Evolutionary conservation across 2,113 vertebrate genomes (phyloP), one percentile per base, ranked within the genome.

Genomic region (Pygoscelis adeliae): DNA sequence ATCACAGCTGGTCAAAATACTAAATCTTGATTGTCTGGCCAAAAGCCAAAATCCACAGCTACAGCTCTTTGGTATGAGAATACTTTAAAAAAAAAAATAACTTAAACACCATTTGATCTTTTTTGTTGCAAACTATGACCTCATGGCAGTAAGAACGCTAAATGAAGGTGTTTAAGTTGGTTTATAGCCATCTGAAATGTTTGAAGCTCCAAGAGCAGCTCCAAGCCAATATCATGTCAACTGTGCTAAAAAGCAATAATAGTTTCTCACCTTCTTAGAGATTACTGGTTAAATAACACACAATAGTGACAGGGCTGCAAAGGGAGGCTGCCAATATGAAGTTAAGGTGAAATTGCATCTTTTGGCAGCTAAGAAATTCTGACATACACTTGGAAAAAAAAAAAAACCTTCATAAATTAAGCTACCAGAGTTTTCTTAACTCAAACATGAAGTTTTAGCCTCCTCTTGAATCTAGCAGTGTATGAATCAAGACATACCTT

Each of bases 1-100:
- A 98, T 97, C 97, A 96, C 97, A 98, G 98, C 95, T 98, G 98
- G 97, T 97, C 96, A 97, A 96, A 97, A 98, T 76, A 97, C 97
- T 97, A 97, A 97, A 97, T 97, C 92, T 89, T 94, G 95, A 98
- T 93, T 93, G 95, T 82, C 95, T 98, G 98, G 97, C 92, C 53
- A 40, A 50, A 52, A 42, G 95, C 97, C 98, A 98, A 97, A 97
- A 96, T 58, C 95, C 93, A 98, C 97, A 98, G 94, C 90, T 92
- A 94, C 78, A 97, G 81, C 83, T 93, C 67, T 46, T 77, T 94
- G 93, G 95, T 95, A 97, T 94, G 96, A 97, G 93, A 97, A 97
- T 91, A 61, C 62, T 95, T 96, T 40, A 76, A 71, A 84, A 72
- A 70, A 63, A 61, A 72, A 81, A 67, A 40, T 21, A 89, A 56